Evolutionary conservation across 2,797 vertebrate species (phyloP), one percentile per base, ranked within the genome.

Genomic region (Spinus olivaceus): DNA sequence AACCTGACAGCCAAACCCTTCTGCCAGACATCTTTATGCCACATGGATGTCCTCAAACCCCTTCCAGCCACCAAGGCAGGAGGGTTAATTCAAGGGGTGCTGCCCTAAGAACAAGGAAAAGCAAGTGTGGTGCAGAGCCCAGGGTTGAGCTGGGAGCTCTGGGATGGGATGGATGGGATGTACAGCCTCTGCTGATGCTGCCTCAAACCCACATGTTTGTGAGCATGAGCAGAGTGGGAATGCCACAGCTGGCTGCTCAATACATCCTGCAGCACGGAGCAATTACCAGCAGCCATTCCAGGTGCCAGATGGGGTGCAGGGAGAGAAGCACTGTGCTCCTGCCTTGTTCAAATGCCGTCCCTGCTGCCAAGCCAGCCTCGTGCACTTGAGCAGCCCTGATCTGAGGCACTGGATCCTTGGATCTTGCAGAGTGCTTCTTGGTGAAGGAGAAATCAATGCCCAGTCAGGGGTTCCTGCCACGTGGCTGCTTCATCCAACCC

Each of bases 361-460:
- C 57, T 64, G 79, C 70, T 93, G 79, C 82, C 78, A 74, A 66
- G 57, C 0, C 1, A 94, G 65, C 61, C 81, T 71, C 1, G 0
- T 78, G 69, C 70, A 15, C 47, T 51, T 3, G 10, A 92, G 49
- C 70, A 74, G 65, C 73, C 57, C 42, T 0, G 0, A 37, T 19
- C 15, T 2, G 84, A 87, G 56, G 44, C 17, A 25, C 10, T 5
- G 8, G 32, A 63, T 81, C 67, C 77, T 71, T 1, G 0, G 22
- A 27, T 61, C 56, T 70, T 63, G 64, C 64, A 54, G 54, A 81
- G 25, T 4, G 1, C 3, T 80, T 70, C 63, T 1, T 50, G 60
- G 28, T 64, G 69, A 67, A 88, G 53, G 9, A 91, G 51, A 95
- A 92, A 96, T 80, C 93, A 86, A 70, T 78, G 27, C 69, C 18